Percentiles rank a stretch among this genome's conserved stretches.
phyloP scores from a whole-genome alignment of 2,888 invertebrate species.

The Geophilus truncorum region DNA sequence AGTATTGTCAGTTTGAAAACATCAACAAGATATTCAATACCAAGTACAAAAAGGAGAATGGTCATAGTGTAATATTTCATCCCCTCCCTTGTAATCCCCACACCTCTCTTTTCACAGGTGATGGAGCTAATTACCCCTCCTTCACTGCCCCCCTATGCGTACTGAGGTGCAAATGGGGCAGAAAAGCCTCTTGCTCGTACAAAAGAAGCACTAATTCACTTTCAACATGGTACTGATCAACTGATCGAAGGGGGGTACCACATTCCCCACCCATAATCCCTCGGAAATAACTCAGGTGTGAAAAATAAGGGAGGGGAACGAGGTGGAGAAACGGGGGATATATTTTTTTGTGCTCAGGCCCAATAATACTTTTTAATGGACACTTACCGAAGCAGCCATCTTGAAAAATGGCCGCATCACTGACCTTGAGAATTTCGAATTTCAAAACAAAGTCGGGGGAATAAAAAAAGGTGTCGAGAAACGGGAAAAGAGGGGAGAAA shows the following conservation, averaged over 20 bases:
- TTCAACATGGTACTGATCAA: neutral
- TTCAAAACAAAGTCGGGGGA: too few species aligned
- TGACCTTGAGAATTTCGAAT: neutral
- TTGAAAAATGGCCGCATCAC: neutral
- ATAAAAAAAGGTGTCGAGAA: too few species aligned
- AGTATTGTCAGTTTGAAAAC: neutral
- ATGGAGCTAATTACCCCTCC: neutral
- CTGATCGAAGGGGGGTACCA: neutral
- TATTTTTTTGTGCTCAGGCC: too few species aligned
- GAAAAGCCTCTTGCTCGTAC: neutral
- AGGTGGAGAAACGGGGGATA: neutral
- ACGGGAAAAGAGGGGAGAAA: neutral
- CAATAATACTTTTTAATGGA: too few species aligned
- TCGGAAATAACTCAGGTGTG: neutral
- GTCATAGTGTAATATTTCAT: neutral
- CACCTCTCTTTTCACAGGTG: neutral
- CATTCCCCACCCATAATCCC: neutral
- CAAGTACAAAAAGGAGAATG: neutral
- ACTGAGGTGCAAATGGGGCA: neutral
- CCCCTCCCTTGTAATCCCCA: neutral
- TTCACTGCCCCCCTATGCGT: neutral
- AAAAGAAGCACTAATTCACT: neutral
- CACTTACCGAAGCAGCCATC: neutral
- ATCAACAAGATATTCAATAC: neutral
- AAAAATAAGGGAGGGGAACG: neutral